A percentile compares a stretch with the other conserved stretches of the same genome.
Evolutionary conservation across 2,797 vertebrate species (phyloP).

Genomic region (Myripristis jacobus): DNA sequence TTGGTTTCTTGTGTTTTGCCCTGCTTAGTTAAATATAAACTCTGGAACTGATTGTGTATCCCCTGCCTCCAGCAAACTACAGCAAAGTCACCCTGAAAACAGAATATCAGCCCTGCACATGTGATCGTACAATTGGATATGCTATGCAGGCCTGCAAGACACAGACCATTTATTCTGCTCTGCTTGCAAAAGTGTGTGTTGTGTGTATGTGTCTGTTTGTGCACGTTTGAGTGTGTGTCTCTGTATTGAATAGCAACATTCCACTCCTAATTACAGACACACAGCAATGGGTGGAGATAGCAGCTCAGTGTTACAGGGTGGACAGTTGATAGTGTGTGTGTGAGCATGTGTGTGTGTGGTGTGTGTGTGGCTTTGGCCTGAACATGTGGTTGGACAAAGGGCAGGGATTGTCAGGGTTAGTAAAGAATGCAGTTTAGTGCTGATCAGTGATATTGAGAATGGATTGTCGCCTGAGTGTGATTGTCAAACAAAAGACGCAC

Average conservation of each 20-base stretch:
- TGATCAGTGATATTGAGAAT: constrained; percentile 58
- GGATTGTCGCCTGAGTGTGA: constrained; percentile 36
- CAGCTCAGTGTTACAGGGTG: constrained; percentile 17
- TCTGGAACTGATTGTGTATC: constrained; percentile 57
- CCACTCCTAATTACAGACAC: constrained; percentile 29
- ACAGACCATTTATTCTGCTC: constrained; percentile 68
- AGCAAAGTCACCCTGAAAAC: constrained; percentile 77
- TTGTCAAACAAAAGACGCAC: constrained; percentile 57
- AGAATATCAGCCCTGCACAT: constrained; percentile 61
- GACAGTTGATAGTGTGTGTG: constrained; percentile 5
- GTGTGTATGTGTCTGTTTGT: neutral
- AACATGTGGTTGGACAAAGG: constrained; percentile 53
- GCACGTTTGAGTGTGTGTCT: constrained; percentile 12
- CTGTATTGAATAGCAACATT: constrained; percentile 39
- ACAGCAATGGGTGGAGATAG: constrained; percentile 36
- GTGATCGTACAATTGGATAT: constrained; percentile 67
- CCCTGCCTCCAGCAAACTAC: constrained; percentile 41
- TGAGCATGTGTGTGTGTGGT: constrained; percentile 16
- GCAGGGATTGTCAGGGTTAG: constrained; percentile 65
- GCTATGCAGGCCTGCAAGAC: constrained; percentile 64
- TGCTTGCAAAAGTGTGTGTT: constrained; percentile 36
- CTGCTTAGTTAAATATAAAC: constrained; percentile 76
- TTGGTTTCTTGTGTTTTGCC: constrained; percentile 31
- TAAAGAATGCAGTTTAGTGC: constrained; percentile 69
- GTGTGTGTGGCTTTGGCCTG: constrained; percentile 19